These are phyloP conservation scores for Littorina saxatilis DNA, from an alignment of 1,140 invertebrate species.

Conservation along the genomic window DNA sequence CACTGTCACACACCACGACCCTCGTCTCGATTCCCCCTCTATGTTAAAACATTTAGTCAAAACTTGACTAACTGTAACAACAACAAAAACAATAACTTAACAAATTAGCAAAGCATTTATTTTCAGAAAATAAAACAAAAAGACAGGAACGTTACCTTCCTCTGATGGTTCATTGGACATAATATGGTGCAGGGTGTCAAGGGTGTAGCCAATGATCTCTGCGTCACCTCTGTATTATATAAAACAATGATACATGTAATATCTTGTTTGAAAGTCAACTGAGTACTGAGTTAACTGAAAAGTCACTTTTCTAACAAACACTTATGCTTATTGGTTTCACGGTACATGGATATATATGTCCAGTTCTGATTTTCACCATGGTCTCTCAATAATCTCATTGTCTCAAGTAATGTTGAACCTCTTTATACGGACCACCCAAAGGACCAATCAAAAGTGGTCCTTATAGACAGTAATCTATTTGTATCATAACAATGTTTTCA, in stretches of 20 bases:
- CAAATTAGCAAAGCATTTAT: too few species aligned
- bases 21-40: too few species aligned
- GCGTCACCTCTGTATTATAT: constrained; percentile 87
- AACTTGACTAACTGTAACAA: too few species aligned
- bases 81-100: too few species aligned
- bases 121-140: too few species aligned
- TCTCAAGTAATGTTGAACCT: background rate
- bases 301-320: background rate
- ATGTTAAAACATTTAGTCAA: too few species aligned
- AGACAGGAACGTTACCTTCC: constrained; percentile 62
- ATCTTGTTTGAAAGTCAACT: background rate
- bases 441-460: too few species aligned
- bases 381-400: background rate
- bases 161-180: constrained; percentile 87
- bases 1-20: too few species aligned
- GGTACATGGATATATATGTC: background rate
- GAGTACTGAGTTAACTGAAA: background rate
- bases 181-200: constrained; percentile 95
- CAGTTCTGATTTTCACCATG: background rate
- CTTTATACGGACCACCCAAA: too few species aligned
- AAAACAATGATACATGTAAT: constrained; percentile 24
- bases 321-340: background rate
- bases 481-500: too few species aligned
- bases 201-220: constrained; percentile 93
- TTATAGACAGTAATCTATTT: too few species aligned